phyloP scores from a whole-genome alignment of 2,797 vertebrate genomes.

The Balearica regulorum region DNA sequence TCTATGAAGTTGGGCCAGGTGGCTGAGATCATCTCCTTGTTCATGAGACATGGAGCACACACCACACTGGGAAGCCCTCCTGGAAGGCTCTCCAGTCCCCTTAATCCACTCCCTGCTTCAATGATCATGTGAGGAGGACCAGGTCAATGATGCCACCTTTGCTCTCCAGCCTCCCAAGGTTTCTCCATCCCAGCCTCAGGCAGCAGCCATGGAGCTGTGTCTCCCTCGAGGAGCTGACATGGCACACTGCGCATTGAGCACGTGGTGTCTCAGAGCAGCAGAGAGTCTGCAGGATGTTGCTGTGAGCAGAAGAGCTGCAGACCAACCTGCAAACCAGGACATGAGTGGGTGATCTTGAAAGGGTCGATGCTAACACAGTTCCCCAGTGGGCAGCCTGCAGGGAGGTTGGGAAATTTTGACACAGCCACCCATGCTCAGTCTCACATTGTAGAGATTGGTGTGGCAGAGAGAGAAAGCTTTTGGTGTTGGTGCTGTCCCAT shows the following conservation, averaged over 20 bases:
- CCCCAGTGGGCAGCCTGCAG: not conserved
- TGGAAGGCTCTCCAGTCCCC: accelerated
- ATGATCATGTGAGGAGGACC: not conserved
- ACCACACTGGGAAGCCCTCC: not conserved
- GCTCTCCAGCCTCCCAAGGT: not conserved
- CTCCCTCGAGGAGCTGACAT: not conserved
- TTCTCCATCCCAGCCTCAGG: not conserved
- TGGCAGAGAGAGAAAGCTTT: not conserved
- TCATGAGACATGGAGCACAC: not conserved
- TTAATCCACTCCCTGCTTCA: not conserved
- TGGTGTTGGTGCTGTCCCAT: not conserved
- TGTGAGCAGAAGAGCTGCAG: not conserved
- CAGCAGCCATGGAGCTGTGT: not conserved
- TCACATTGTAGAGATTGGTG: not conserved
- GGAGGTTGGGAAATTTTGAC: not conserved
- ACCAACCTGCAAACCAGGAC: not conserved
- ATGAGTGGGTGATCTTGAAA: not conserved
- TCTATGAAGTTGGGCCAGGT: not conserved
- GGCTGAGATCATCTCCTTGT: not conserved
- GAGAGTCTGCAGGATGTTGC: not conserved
- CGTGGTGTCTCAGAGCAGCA: not conserved
- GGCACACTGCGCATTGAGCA: accelerated
- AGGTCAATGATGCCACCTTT: not conserved
- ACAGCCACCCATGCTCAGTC: not conserved
- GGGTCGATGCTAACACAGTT: not conserved